Base-by-base conservation (phyloP, 2,797 vertebrate species). In the Tragelaphus eurycerus region DNA sequence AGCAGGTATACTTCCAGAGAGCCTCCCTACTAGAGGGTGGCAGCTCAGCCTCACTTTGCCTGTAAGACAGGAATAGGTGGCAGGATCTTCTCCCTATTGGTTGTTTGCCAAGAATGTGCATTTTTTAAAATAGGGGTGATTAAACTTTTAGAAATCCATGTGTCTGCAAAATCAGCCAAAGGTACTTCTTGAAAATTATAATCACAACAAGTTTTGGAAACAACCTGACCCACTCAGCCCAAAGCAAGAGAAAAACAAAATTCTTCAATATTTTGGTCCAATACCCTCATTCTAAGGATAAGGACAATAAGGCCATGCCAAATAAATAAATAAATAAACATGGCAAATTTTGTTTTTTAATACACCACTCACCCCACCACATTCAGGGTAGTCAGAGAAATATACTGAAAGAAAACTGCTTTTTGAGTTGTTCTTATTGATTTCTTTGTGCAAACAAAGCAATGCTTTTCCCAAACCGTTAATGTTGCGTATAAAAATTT, bases 201-300 rank as follows among this genome's bases (percentile, higher is more conserved):
- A 96, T 81, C 79, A 89, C 93, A 93, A 90, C 79, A 97, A 93
- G 60, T 93, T 95, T 62, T 89, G 48, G 52, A 89, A 78, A 94
- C 57, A 93, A 67, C 7, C 8, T 59, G 57, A 29, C 74, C 79
- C 67, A 89, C 60, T 89, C n/a, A 81, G 74, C 90, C 57, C 74
- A 43, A 92, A 89, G n/a, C 50, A 96, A 92, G 71, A 94, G 87
- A 91, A 93, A 94, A 96, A 95, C 21, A 71, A 93, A 95, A 87
- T 74, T 84, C 50, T 55, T 84, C 90, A n/a, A 84, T 8, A 38
- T 17, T 96, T 87, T 78, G 71, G 29, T 50, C 71, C 25, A 78
- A 54, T 38, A 62, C 6, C 3, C 46, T 90, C 38, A 82, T 86
- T 86, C 89, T 59, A 84, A 87, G 87, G 79, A 92, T 60, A 87